A percentile compares a stretch with the other conserved stretches of the same genome.
phyloP scores from a whole-genome alignment of 2,113 vertebrate species.

The Dromiciops gliroides region DNA sequence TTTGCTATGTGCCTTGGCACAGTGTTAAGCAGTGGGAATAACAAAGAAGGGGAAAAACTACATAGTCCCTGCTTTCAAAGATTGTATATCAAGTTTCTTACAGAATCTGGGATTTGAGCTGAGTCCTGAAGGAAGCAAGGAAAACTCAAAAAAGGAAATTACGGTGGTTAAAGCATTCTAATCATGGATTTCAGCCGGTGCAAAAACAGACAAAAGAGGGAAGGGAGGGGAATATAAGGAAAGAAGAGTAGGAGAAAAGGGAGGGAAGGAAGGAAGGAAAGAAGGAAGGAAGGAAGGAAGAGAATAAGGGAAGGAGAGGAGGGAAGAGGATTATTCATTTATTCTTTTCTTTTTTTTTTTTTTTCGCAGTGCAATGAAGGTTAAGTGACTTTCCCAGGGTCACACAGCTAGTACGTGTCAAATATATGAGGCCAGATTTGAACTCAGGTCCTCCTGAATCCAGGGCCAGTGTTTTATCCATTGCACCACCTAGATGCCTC shows the following conservation, averaged over 20 bases:
- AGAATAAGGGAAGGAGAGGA: too few relatives aligned
- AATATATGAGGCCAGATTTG: too few relatives aligned
- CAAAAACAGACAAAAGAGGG: background rate
- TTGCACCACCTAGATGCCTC: too few relatives aligned
- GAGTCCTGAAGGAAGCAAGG: background rate
- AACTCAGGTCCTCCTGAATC: too few relatives aligned
- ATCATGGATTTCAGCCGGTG: background rate
- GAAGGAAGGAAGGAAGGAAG: too few relatives aligned
- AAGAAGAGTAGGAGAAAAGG: background rate
- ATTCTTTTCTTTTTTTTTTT: too few relatives aligned
- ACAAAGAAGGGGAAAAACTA: background rate
- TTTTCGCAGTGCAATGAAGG: too few relatives aligned
- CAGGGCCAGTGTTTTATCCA: too few relatives aligned
- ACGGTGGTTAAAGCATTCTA: background rate
- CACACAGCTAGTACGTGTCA: too few relatives aligned
- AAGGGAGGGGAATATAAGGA: background rate
- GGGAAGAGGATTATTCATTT: too few relatives aligned
- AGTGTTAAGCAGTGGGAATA: background rate
- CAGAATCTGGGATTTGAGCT: background rate
- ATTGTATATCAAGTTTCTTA: background rate
- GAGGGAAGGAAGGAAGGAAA: background rate
- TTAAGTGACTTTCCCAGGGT: too few relatives aligned
- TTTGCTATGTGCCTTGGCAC: background rate
- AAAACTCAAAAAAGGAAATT: background rate
- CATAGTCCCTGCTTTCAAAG: background rate